Conservation (phyloP, 2,888 invertebrate species). For the Acleris laterana region DNA sequence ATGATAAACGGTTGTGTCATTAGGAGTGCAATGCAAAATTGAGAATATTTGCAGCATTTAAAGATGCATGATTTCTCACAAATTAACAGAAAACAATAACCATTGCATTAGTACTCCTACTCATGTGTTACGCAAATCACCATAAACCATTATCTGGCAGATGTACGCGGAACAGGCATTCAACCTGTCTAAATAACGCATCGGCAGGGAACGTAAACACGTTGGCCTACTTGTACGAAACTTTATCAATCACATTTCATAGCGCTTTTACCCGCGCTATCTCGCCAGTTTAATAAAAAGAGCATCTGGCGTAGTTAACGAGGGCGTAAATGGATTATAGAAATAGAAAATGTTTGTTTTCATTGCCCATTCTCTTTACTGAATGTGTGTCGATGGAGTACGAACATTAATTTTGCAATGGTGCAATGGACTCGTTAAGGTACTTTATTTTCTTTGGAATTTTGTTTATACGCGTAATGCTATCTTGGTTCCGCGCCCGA, state of each 20-base stretch:
- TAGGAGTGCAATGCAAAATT: conserved; percentile 10
- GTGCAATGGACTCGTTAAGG: conserved; percentile 2
- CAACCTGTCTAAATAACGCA: conserved; percentile 38
- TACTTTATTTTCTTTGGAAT: not conserved
- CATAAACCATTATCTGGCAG: not conserved
- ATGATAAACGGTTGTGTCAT: conserved; percentile 25
- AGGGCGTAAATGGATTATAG: conserved; percentile 53
- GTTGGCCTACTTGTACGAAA: conserved; percentile 28
- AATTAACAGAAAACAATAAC: no score
- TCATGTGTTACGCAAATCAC: not conserved
- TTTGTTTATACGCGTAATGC: not conserved
- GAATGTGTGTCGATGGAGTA: conserved; percentile 14
- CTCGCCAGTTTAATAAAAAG: conserved; percentile 49
- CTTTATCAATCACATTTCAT: conserved; percentile 41
- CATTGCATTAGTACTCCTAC: not conserved
- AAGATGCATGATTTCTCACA: no score
- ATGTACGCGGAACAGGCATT: conserved; percentile 20
- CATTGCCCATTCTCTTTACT: conserved; percentile 42
- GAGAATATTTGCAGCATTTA: conserved; percentile 1
- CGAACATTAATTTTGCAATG: conserved; percentile 9
- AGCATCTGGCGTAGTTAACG: conserved; percentile 51
- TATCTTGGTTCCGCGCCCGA: not conserved
- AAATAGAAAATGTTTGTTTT: conserved; percentile 62
- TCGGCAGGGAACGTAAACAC: conserved; percentile 32
- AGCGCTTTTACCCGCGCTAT: conserved; percentile 39